A percentile compares a stretch with the other conserved stretches of the same genome.
Evolutionary conservation across 2,797 vertebrate species (phyloP).

Genomic region (Peromyscus melanophrys): DNA sequence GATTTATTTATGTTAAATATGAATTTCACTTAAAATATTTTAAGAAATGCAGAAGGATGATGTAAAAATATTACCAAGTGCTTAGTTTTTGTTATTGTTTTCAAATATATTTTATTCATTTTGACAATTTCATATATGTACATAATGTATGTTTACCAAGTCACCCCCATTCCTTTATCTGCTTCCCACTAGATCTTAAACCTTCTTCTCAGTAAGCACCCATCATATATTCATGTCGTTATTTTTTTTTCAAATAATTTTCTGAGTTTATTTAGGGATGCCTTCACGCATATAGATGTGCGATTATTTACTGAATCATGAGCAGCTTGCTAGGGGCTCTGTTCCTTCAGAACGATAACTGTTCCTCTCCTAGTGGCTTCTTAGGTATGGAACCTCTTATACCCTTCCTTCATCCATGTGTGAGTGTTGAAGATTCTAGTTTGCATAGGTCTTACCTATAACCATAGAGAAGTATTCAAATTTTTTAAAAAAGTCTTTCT

Average conservation of each 20-base stretch:
- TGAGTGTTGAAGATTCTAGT: background rate
- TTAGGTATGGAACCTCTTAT: background rate
- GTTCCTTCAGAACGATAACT: background rate
- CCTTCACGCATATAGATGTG: background rate
- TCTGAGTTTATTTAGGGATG: background rate
- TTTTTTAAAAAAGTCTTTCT: no score
- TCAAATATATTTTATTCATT: background rate
- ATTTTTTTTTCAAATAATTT: background rate
- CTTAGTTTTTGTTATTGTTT: background rate
- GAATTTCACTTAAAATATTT: background rate
- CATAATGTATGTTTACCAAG: background rate
- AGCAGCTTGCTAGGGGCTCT: background rate
- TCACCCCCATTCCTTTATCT: background rate
- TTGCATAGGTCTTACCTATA: background rate
- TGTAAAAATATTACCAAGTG: background rate
- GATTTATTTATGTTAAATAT: constrained; percentile 59
- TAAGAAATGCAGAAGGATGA: background rate
- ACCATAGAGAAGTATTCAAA: background rate
- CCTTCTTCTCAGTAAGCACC: background rate
- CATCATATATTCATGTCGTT: background rate
- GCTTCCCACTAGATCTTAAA: background rate
- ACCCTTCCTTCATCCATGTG: background rate
- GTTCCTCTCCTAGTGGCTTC: no score
- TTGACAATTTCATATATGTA: background rate
- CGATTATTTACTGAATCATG: background rate